A percentile compares a stretch with the other conserved stretches of the same genome.
Evolutionary conservation across 2,797 vertebrate genomes (phyloP).

Genomic region (Zenarchopterus dispar): DNA sequence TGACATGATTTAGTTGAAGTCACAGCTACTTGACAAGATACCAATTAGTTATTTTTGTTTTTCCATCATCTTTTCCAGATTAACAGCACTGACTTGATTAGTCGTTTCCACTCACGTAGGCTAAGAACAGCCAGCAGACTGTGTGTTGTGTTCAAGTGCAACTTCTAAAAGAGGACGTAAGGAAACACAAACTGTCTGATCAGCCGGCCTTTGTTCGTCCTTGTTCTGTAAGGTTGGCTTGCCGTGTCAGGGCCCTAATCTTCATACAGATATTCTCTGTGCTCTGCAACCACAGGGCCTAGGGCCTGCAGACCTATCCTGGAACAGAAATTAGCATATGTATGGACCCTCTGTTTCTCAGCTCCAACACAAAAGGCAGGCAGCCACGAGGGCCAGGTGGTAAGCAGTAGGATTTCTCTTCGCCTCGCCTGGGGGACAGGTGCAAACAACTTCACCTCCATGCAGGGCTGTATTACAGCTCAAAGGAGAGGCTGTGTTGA

Average conservation of each 20-base stretch:
- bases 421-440: constrained; percentile 75
- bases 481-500: constrained; percentile 66
- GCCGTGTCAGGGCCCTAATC: constrained; percentile 67
- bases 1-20: no score
- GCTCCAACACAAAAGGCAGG: constrained; percentile 78
- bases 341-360: constrained; percentile 81
- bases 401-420: constrained; percentile 78
- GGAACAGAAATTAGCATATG: constrained; percentile 83
- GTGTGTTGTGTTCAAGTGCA: constrained; percentile 23
- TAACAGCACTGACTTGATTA: constrained; percentile 16
- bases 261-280: constrained; percentile 75
- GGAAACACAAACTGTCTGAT: constrained; percentile 57
- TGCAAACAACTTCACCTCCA: constrained; percentile 82
- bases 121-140: constrained; percentile 2
- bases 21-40: not conserved
- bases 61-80: constrained; percentile 13
- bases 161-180: constrained; percentile 38
- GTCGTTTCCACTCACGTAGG: constrained; percentile 22
- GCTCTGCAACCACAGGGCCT: constrained; percentile 69
- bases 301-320: constrained; percentile 64
- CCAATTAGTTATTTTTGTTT: not conserved
- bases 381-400: constrained; percentile 83
- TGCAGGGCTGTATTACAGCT: constrained; percentile 67
- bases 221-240: constrained; percentile 54
- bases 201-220: constrained; percentile 50